Conservation (phyloP, 2,113 vertebrate species). For the Gallinago media region DNA sequence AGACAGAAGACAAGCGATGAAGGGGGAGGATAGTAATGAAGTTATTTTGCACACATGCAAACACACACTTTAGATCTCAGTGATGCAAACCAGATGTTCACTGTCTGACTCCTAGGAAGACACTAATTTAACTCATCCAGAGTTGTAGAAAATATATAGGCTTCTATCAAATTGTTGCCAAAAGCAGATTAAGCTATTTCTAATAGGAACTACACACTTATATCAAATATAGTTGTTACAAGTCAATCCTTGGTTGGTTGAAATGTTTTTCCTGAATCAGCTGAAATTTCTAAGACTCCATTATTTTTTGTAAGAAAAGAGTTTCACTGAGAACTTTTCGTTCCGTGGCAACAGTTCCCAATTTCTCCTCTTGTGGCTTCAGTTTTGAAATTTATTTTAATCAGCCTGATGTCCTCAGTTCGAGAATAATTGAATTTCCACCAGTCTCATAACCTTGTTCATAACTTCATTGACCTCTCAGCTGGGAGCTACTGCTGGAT, state of each 20-base stretch:
- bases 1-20: neutral
- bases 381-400: neutral
- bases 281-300: neutral
- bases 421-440: neutral
- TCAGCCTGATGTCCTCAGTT: neutral
- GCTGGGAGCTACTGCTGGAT: neutral
- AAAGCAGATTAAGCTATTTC: neutral
- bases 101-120: constrained; percentile 22
- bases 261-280: neutral
- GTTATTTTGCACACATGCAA: constrained; percentile 27
- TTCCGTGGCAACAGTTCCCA: neutral
- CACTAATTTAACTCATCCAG: neutral
- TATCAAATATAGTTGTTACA: neutral
- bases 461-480: neutral
- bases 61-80: constrained; percentile 14
- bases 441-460: neutral
- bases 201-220: neutral
- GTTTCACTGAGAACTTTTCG: neutral
- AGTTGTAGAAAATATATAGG: neutral
- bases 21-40: neutral
- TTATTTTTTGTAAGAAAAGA: neutral
- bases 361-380: neutral
- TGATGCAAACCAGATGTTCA: constrained; percentile 54
- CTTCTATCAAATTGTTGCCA: neutral
- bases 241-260: neutral